A percentile compares a stretch with the other conserved stretches of the same genome.
Conservation (phyloP, 2,113 vertebrate species). For the Cyanoramphus novaezelandiae region DNA sequence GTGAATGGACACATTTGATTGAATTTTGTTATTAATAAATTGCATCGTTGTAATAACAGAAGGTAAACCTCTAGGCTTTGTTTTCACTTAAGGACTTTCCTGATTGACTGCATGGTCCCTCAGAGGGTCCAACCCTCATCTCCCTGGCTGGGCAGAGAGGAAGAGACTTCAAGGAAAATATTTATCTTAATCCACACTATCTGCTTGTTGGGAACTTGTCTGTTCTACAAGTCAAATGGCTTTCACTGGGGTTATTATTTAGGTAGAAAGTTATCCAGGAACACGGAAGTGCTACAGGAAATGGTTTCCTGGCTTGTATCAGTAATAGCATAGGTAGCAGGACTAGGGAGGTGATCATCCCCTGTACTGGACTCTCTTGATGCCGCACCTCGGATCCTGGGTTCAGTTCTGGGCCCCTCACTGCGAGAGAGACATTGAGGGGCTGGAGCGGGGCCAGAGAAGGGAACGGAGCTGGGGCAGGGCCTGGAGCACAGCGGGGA, state of each 20-base stretch:
- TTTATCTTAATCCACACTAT: not conserved
- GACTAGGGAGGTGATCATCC: not conserved
- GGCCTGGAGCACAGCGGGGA: too few relatives aligned
- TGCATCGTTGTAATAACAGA: not conserved
- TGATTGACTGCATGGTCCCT: not conserved
- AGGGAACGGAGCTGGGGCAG: not conserved
- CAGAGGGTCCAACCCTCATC: not conserved
- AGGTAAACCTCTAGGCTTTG: not conserved
- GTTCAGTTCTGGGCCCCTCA: not conserved
- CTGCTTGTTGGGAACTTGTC: not conserved
- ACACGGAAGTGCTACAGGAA: not conserved
- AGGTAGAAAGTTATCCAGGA: not conserved
- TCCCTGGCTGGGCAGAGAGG: not conserved
- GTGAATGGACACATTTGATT: not conserved
- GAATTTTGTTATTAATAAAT: not conserved
- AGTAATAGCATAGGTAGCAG: not conserved
- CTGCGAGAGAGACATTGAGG: not conserved
- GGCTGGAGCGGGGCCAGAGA: not conserved
- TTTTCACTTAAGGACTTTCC: not conserved
- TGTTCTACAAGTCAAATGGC: not conserved
- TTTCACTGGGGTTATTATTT: not conserved
- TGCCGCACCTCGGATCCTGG: fast-evolving
- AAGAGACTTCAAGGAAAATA: not conserved
- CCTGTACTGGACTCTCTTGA: not conserved
- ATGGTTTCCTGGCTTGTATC: not conserved